Conservation (phyloP, 2,888 invertebrate genomes). For the Asteroscopus sphinx region DNA sequence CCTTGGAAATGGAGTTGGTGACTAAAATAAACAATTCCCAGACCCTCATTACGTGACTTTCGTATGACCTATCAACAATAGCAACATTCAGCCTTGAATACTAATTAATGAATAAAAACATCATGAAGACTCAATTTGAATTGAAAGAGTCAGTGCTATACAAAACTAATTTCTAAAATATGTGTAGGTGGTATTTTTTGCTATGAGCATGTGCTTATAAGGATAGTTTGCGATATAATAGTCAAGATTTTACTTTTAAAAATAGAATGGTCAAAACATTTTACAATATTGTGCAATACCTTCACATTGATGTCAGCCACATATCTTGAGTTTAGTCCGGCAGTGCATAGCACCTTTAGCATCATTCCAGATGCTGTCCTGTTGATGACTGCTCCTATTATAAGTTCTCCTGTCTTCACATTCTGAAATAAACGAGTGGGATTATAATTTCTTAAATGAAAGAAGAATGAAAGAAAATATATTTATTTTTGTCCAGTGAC, state of each 20-base stretch:
- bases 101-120: constrained; percentile 7
- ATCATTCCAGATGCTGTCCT: constrained; percentile 93
- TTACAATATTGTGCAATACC: constrained; percentile 84
- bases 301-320: constrained; percentile 96
- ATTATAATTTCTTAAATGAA: not conserved
- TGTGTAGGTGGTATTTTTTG: too few species aligned
- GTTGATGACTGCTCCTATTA: constrained; percentile 94
- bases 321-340: constrained; percentile 94
- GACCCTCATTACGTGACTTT: not conserved
- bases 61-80: constrained; percentile 5
- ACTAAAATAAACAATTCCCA: too few species aligned
- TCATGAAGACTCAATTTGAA: too few species aligned
- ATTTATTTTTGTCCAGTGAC: too few species aligned
- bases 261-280: constrained; percentile 2
- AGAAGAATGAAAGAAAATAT: too few species aligned
- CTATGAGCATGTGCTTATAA: constrained; percentile 17
- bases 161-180: too few species aligned
- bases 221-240: constrained; percentile 4
- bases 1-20: too few species aligned
- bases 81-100: constrained; percentile 28
- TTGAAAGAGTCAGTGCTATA: too few species aligned
- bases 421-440: constrained; percentile 76
- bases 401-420: constrained; percentile 94
- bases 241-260: not conserved
- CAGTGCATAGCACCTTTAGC: constrained; percentile 95